A percentile compares a stretch with the other conserved stretches of the same genome.
Conservation (phyloP, 2,888 invertebrate genomes). For the Drosophila hamatofila region DNA sequence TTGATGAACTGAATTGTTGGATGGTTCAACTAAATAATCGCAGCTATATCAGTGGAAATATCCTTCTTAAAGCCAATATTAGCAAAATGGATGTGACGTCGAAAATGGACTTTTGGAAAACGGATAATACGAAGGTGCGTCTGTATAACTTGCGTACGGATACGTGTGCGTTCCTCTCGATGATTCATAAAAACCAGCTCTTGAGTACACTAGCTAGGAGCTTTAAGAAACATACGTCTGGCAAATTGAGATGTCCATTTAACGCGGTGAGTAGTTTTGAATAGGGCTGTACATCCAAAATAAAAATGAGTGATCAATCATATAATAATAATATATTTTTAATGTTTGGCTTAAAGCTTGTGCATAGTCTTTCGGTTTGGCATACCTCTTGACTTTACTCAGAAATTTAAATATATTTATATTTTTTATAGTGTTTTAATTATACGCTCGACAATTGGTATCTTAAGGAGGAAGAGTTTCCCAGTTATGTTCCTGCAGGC, state of each 20-base stretch:
- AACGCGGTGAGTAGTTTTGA: conserved; percentile 17
- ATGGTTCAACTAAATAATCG: conserved; percentile 16
- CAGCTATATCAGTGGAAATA: conserved; percentile 19
- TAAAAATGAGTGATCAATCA: background rate
- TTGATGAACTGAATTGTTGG: conserved; percentile 10
- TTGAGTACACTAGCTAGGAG: conserved; percentile 8
- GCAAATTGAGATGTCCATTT: conserved; percentile 19
- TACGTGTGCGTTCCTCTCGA: conserved; percentile 20
- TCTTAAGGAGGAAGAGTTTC: conserved; percentile 51
- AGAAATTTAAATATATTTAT: background rate
- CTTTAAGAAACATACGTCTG: conserved; percentile 1
- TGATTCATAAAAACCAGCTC: conserved; percentile 24
- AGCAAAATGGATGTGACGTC: conserved; percentile 1
- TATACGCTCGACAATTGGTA: conserved; percentile 49
- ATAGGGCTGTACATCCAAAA: background rate
- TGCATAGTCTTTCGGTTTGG: background rate
- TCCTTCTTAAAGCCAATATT: conserved; percentile 15
- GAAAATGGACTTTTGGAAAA: conserved; percentile 48
- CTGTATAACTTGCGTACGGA: conserved; percentile 21
- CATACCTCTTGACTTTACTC: background rate
- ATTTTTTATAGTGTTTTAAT: conserved; percentile 29
- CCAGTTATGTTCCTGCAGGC: conserved; percentile 42
- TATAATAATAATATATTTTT: background rate
- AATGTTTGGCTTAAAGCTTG: accelerated
- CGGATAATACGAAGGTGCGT: conserved; percentile 16